Evolutionary conservation across 2,797 vertebrate genomes (phyloP), one percentile per base, ranked within the genome.

Genomic region (Erethizon dorsatum): DNA sequence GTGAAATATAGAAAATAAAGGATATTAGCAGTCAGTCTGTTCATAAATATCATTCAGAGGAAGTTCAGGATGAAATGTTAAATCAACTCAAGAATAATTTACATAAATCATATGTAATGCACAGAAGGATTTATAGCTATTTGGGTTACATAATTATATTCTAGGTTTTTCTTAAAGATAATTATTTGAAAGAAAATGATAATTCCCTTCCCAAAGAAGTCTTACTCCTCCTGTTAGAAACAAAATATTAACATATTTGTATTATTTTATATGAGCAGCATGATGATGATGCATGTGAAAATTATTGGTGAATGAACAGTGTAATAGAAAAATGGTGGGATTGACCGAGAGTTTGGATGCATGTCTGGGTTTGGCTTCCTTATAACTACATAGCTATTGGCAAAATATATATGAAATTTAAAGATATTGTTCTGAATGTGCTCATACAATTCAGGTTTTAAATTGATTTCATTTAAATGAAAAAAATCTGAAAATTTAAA

Each of bases 51-150:
- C 12, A 80, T 79, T 54, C 83, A 50, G 4, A 4, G 47, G 2
- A 6, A 54, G 6, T 63, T 90, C 4, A 41, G 37, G 22, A 95
- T 78, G 15, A 83, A 91, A 80, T 96, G 93, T 37, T 88, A 96
- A 75, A 91, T 79, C 80, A 18, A 3, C 8, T 97, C 17, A 91
- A 82, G 41, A 91, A 94, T 0, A 95, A 95, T 78, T 88, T 88
- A 65, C 22, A 50, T 92, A 90, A 88, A 67, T 94, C 13, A 85
- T 85, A 95, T 92, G 65, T 88, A 96, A 82, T 56, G 4, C 5
- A 77, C 2, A 17, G 73, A 95, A 77, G 8, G 4, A 89, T 79
- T 89, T 67, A 57, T 73, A 45, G 4, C 83, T 88, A 59, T 85
- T 90, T 96, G 7, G 37, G 37, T 91, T 95, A 47, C 14, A 52